Conservation (phyloP, 2,113 vertebrate species). For the Eurypyga helias region DNA sequence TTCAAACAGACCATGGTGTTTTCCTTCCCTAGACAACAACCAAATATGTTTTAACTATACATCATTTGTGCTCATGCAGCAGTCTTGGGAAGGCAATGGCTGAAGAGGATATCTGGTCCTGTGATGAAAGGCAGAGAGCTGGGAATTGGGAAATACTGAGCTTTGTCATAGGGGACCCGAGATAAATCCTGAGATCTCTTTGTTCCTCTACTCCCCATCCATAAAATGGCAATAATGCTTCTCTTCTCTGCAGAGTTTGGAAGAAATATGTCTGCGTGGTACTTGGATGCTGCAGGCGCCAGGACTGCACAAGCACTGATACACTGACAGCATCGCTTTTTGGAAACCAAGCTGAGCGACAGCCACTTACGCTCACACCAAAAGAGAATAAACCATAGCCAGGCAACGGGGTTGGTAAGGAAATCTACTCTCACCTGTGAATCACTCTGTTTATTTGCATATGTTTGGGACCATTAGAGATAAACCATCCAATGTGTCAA, state of each 20-base stretch:
- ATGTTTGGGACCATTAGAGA: neutral
- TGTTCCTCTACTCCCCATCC: neutral
- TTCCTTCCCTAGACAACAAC: neutral
- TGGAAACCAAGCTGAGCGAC: neutral
- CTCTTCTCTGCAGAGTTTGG: neutral
- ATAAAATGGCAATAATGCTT: neutral
- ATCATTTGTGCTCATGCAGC: neutral
- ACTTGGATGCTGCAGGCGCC: neutral
- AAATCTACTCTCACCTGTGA: neutral
- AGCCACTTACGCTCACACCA: neutral
- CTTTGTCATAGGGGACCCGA: neutral
- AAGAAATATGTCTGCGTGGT: neutral
- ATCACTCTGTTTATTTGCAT: neutral
- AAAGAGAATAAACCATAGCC: neutral
- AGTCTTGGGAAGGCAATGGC: neutral
- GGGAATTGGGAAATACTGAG: neutral
- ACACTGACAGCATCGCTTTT: neutral
- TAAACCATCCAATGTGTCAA: neutral
- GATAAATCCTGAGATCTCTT: neutral
- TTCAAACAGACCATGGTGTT: fast-evolving
- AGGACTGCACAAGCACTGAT: neutral
- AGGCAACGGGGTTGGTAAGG: neutral
- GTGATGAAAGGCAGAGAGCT: neutral
- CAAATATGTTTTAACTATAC: neutral
- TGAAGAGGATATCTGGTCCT: neutral